A percentile compares a stretch with the other conserved stretches of the same genome.
These are phyloP conservation scores for Chroicocephalus ridibundus DNA, from an alignment of 2,113 vertebrate species.

Conservation along the genomic window DNA sequence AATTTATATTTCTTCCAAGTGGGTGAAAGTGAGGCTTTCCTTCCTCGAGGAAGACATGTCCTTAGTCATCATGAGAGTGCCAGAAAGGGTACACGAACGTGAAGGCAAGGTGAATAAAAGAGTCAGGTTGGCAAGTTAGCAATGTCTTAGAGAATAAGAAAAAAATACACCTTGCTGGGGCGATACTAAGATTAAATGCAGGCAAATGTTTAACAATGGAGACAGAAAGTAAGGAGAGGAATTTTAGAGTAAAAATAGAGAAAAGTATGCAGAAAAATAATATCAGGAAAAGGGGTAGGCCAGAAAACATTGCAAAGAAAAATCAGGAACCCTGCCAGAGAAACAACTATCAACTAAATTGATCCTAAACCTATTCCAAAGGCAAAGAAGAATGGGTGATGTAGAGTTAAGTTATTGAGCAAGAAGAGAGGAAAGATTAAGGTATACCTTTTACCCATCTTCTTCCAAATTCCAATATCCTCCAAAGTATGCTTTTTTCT, in stretches of 20 bases:
- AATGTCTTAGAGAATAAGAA: background rate
- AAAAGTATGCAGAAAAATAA: background rate
- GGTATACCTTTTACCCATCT: background rate
- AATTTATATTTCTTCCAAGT: background rate
- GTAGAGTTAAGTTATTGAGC: background rate
- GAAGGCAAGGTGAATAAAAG: background rate
- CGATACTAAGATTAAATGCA: background rate
- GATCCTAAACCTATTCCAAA: background rate
- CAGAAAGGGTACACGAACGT: background rate
- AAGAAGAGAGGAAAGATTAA: background rate
- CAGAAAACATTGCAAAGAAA: background rate
- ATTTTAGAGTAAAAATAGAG: background rate
- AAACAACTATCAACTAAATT: background rate
- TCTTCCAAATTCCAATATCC: background rate
- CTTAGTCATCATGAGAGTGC: background rate
- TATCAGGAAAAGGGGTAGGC: background rate
- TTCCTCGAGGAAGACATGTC: background rate
- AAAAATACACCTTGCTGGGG: background rate
- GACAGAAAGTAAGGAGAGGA: background rate
- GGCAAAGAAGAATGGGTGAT: background rate
- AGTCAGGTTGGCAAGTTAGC: background rate
- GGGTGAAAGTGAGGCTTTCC: background rate
- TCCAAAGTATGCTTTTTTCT: background rate
- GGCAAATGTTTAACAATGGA: background rate
- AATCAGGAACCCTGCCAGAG: background rate